A percentile compares a stretch with the other conserved stretches of the same genome.
Conservation (phyloP, 2,888 invertebrate genomes). For the Drosophila recens region DNA sequence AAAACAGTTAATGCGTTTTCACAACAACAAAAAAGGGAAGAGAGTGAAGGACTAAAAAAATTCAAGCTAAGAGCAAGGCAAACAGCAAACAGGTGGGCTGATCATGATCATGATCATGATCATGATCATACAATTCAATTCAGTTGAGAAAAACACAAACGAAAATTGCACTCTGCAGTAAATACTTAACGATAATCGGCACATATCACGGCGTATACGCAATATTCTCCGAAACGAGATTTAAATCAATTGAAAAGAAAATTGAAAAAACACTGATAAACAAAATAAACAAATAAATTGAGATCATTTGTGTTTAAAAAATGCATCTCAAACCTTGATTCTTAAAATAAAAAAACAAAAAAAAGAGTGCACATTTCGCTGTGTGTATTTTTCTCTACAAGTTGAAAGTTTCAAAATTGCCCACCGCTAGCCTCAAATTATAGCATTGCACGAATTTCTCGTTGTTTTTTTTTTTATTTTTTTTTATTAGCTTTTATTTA, state of each 20-base stretch:
- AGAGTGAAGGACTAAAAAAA: conserved; percentile 81
- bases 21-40: conserved; percentile 69
- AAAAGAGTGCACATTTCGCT: not conserved
- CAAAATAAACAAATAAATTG: not conserved
- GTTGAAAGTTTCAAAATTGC: not conserved
- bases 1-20: conserved; percentile 22
- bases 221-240: conserved; percentile 19
- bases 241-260: conserved; percentile 4
- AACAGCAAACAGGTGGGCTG: conserved; percentile 32
- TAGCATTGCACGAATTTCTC: conserved; percentile 49
- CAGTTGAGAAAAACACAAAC: conserved; percentile 1
- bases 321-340: not conserved
- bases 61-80: conserved; percentile 45
- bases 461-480: conserved; percentile 45
- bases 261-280: not conserved
- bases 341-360: too few species aligned
- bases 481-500: conserved; percentile 43
- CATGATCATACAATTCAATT: not conserved
- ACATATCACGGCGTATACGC: conserved; percentile 80
- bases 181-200: conserved; percentile 24
- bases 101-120: not conserved
- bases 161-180: conserved; percentile 11
- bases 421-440: conserved; percentile 21
- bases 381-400: not conserved
- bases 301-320: not conserved